These are phyloP conservation scores for Actinemys pallida DNA, from an alignment of 2,113 vertebrate species.

Conservation along the genomic window DNA sequence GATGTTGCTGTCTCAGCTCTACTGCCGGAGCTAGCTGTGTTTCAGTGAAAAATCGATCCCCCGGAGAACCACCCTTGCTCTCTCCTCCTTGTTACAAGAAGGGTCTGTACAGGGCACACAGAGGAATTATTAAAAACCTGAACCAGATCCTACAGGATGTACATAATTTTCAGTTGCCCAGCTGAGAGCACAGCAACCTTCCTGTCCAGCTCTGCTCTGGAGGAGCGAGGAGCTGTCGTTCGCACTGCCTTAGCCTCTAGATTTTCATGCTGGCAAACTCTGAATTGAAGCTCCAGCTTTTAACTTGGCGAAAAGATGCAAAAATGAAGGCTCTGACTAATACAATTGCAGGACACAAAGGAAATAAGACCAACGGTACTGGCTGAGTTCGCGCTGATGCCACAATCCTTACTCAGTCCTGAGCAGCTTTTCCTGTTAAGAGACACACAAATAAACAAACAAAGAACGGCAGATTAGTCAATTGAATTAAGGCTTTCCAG, in stretches of 20 bases:
- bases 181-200: background rate
- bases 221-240: background rate
- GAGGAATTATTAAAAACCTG: background rate
- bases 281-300: background rate
- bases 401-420: background rate
- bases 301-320: background rate
- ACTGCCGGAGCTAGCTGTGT: background rate
- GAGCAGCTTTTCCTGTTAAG: background rate
- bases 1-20: background rate
- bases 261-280: background rate
- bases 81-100: background rate
- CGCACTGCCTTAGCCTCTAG: background rate
- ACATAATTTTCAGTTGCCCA: background rate
- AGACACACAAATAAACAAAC: background rate
- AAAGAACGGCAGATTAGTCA: conserved; percentile 13
- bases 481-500: background rate
- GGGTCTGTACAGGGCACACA: background rate
- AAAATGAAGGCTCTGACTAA: background rate
- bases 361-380: background rate
- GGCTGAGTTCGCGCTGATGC: background rate
- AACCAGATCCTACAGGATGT: background rate
- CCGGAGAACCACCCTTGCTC: background rate
- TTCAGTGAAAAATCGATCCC: background rate
- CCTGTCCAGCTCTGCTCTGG: background rate
- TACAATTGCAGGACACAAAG: background rate